Evolutionary conservation across 2,797 vertebrate genomes (phyloP), one percentile per base, ranked within the genome.

Genomic region (Todus mexicanus): DNA sequence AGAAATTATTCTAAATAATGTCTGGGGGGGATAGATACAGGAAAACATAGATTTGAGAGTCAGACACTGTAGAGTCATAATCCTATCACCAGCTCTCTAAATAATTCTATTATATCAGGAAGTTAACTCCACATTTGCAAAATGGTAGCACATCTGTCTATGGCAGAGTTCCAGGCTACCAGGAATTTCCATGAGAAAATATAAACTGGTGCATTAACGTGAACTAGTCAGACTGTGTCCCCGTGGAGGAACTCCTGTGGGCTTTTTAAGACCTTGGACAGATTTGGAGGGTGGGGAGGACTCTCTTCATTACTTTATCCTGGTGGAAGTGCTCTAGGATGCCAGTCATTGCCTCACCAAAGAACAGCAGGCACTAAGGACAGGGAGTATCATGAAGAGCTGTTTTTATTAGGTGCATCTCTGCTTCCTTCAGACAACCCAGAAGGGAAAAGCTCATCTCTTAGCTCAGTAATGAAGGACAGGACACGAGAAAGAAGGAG

Each of bases 1-100:
- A 94, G 40, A 90, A 93, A 88, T 95, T 82, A 60, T 89, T 91
- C 80, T 79, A 84, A 92, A 91, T 84, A 92, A 91, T 7, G 3
- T 69, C 92, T 77, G 20, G 76, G 47, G 89, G 93, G 21, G 14
- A 89, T 8, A 89, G 79, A 83, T 66, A 78, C 1, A 94, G 51
- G 76, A 95, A 92, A 89, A 56, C 51, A 81, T 20, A 81, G 66
- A 77, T 83, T 9, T 71, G 31, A 83, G 68, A 92, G 51, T 87
- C 45, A 43, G 75, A 71, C 59, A 38, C 72, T 80, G 50, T 77
- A 56, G 40, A 84, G 59, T 83, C 79, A 86, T 84, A 92, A 89
- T 37, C 72, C 56, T 75, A 75, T 68, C 84, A 87, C 33, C n/a
- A 83, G 29, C 59, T 84, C 64, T 78, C 79, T 63, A 83, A 91